Conservation (phyloP, 2,888 invertebrate species). For the Andrena bicolor region DNA sequence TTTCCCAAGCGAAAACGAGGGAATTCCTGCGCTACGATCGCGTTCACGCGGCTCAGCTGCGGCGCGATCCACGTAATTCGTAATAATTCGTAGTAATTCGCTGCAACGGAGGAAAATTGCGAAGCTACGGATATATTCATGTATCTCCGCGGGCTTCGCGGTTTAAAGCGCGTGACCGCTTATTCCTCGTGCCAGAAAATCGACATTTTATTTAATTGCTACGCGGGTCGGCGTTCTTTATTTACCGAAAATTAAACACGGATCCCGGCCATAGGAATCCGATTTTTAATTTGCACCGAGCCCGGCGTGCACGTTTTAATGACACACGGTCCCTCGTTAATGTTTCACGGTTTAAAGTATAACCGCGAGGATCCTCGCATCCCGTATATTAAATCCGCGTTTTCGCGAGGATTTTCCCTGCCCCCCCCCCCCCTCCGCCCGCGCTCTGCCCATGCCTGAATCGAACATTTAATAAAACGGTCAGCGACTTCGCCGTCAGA, state of each 20-base stretch:
- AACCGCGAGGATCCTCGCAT: neutral
- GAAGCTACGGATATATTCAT: conserved; percentile 17
- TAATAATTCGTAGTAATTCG: conserved; percentile 27
- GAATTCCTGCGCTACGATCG: conserved; percentile 17
- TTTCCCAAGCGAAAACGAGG: conserved; percentile 10
- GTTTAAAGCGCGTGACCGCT: neutral
- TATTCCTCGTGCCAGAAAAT: conserved; percentile 6
- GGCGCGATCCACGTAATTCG: conserved; percentile 55
- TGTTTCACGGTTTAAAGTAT: neutral
- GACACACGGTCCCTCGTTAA: neutral
- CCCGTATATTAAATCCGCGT: conserved; percentile 7
- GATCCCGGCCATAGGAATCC: conserved; percentile 7
- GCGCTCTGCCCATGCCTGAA: neutral
- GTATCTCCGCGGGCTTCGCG: conserved; percentile 15
- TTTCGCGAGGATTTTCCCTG: neutral
- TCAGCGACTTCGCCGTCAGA: conserved; percentile 48
- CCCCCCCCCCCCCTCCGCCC: neutral
- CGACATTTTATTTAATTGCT: conserved; percentile 43
- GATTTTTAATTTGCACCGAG: conserved; percentile 29
- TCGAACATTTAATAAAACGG: conserved; percentile 40
- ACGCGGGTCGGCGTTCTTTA: conserved; percentile 3
- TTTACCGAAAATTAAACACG: conserved; percentile 43
- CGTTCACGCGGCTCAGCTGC: conserved; percentile 26
- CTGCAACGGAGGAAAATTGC: conserved; percentile 16
- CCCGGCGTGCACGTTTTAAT: neutral